Conservation (phyloP, 2,797 vertebrate species). For the Neopelma chrysocephalum region DNA sequence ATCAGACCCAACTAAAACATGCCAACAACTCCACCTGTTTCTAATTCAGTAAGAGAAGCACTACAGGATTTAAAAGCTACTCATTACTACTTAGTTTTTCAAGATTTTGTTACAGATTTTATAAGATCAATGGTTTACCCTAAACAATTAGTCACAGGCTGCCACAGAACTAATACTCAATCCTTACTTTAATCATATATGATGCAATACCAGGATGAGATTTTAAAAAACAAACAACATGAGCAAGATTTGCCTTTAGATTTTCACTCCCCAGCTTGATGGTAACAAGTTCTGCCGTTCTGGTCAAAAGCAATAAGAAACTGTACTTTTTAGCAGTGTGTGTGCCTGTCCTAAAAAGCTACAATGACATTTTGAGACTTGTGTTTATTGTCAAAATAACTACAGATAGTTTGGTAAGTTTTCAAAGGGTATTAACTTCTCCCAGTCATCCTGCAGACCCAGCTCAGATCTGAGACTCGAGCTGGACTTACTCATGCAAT, state of each 20-base stretch:
- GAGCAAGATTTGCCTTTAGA: not conserved
- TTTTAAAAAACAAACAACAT: not conserved
- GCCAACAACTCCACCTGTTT: slow-evolving; percentile 72
- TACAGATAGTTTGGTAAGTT: not conserved
- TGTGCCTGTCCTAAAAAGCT: not conserved
- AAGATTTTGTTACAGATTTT: slow-evolving; percentile 60
- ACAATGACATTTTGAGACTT: not conserved
- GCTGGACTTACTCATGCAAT: not conserved
- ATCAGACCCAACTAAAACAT: slow-evolving; percentile 28
- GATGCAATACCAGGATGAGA: slow-evolving; percentile 22
- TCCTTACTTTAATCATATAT: not conserved
- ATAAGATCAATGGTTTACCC: slow-evolving; percentile 64
- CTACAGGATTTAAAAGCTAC: slow-evolving; percentile 61
- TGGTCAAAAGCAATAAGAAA: not conserved
- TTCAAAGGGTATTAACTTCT: not conserved
- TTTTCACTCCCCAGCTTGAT: not conserved
- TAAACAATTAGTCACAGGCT: slow-evolving; percentile 62
- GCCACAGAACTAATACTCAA: slow-evolving; percentile 54
- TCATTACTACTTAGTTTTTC: slow-evolving; percentile 61
- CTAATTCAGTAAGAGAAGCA: slow-evolving; percentile 64
- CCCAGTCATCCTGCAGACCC: not conserved
- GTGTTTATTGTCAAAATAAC: not conserved
- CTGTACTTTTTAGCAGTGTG: not conserved
- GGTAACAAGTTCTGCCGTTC: accelerated
- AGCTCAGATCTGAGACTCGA: not conserved